phyloP scores from a whole-genome alignment of 2,797 vertebrate species.

The Thamnophis elegans region DNA sequence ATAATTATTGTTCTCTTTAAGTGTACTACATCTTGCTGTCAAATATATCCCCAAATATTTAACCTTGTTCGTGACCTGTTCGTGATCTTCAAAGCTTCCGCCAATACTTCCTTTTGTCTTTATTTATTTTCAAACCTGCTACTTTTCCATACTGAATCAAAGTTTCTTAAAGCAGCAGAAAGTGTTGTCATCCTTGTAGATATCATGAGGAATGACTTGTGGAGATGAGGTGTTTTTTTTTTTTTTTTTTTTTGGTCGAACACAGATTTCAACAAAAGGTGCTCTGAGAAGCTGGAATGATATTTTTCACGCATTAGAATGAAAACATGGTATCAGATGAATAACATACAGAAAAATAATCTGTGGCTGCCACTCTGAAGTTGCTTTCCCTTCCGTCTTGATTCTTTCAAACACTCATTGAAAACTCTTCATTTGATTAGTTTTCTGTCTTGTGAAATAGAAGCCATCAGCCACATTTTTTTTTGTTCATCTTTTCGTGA shows the following conservation, averaged over 20 bases:
- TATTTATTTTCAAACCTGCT: no score
- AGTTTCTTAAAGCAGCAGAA: neutral
- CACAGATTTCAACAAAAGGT: neutral
- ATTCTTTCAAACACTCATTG: neutral
- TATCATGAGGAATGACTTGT: neutral
- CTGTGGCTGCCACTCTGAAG: neutral
- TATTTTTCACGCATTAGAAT: constrained; percentile 14
- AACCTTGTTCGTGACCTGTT: no score
- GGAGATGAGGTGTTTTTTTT: neutral
- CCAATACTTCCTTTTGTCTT: no score
- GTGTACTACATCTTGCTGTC: no score
- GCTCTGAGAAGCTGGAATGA: neutral
- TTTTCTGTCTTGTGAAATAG: neutral
- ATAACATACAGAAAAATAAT: neutral
- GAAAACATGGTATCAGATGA: constrained; percentile 17
- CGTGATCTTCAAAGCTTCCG: no score
- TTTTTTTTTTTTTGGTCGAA: neutral
- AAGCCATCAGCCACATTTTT: neutral
- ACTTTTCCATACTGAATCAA: neutral
- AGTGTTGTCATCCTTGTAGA: constrained; percentile 11
- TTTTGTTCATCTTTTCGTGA: neutral
- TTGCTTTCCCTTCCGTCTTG: neutral
- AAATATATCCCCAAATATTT: no score
- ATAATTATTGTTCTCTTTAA: no score
- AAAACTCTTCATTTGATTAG: neutral